A percentile compares a stretch with the other conserved stretches of the same genome.
Conservation (phyloP, 2,797 vertebrate genomes). For the Columba guinea region DNA sequence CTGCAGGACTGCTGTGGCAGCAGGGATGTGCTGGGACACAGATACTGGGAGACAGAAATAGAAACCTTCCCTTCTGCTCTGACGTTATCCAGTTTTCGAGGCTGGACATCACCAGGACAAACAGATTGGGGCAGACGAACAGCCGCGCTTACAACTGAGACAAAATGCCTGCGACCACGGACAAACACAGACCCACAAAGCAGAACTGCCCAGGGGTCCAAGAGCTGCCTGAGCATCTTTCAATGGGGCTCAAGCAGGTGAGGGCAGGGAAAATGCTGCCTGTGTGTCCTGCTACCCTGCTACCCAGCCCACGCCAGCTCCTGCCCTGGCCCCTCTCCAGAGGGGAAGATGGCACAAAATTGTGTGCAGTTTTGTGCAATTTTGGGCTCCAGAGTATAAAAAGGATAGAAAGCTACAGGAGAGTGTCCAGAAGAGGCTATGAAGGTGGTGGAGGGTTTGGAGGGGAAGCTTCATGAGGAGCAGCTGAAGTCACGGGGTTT, state of each 20-base stretch:
- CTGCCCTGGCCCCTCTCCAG: background rate
- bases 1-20: background rate
- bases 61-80: slow-evolving; percentile 33
- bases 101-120: background rate
- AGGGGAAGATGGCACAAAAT: background rate
- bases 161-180: rapidly evolving
- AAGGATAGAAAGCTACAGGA: too few relatives aligned
- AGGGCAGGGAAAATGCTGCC: background rate
- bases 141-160: background rate
- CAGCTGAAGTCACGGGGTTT: too few relatives aligned
- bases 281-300: background rate
- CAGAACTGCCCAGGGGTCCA: background rate
- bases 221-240: background rate
- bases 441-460: too few relatives aligned
- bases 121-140: background rate
- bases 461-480: too few relatives aligned
- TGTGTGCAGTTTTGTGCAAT: too few relatives aligned
- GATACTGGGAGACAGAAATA: background rate
- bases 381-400: too few relatives aligned
- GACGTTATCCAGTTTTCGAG: background rate
- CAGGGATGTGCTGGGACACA: background rate
- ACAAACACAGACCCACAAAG: background rate
- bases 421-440: too few relatives aligned
- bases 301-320: background rate
- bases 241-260: background rate